Evolutionary conservation across 2,797 vertebrate species (phyloP), one percentile per base, ranked within the genome.

Genomic region (Apogon hyalosoma): DNA sequence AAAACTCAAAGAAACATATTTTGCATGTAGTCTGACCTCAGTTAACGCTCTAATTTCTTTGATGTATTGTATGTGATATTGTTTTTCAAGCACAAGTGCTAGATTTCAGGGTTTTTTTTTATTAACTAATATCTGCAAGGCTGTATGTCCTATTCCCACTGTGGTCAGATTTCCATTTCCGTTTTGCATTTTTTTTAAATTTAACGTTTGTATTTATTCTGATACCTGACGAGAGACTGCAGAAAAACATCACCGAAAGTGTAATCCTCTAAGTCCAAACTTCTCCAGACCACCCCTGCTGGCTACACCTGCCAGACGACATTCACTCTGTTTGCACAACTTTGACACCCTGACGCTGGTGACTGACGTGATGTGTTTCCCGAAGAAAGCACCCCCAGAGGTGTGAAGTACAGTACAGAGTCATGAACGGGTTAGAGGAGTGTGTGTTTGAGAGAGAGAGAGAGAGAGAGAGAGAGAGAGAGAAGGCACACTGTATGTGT

Each of bases 351-450:
- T 72, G 83, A 75, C 61, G 31, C 43, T n/a, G 40, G 61, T 45
- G 40, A 75, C 62, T 80, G 80, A 85, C 73, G 77, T 79, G 77
- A 82, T 77, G 84, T 84, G 80, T 90, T 90, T 82, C 73, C 80
- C 73, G 40, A 13, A 76, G 70, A 82, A 85, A 87, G 77, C 82
- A 75, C 21, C 55, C 61, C 48, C 7, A 8, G 42, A 86, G 75
- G 88, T 83, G 85, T 77, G 64, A 87, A 89, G 72, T 77, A 79
- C 85, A 77, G 77, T 56, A 71, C 13, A 64, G 78, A 81, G 82
- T 82, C 69, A 77, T 83, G 83, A 80, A 79, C 81, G 55, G 71
- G 77, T 73, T 76, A 80, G 71, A 82, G 75, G 39, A 48, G 16
- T 38, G 48, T 49, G 57, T 57, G 21, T 24, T 24, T 24, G 21